These are phyloP conservation scores for Albula glossodonta DNA, from an alignment of 2,113 vertebrate genomes.

Conservation along the genomic window DNA sequence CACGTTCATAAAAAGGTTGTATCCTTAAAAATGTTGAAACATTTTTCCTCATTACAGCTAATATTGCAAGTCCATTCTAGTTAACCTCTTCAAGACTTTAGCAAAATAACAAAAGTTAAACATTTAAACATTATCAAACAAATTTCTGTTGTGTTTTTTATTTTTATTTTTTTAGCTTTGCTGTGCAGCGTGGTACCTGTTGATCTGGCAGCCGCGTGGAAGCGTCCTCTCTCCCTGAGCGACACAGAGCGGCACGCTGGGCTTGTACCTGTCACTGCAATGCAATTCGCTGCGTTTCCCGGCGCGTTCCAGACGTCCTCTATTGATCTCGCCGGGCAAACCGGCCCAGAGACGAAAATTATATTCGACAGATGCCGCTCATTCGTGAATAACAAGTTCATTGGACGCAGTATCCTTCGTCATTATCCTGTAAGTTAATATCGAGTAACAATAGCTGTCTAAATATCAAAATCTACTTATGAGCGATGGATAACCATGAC, in stretches of 20 bases:
- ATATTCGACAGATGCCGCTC: slow-evolving; percentile 77
- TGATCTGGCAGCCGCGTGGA: slow-evolving; percentile 22
- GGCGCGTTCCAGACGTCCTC: slow-evolving; percentile 59
- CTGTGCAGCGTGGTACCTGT: slow-evolving; percentile 26
- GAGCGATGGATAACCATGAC: slow-evolving; percentile 46
- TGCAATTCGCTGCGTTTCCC: slow-evolving; percentile 36
- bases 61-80: background rate
- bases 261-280: slow-evolving; percentile 48
- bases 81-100: background rate
- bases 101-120: background rate
- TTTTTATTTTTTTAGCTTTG: background rate
- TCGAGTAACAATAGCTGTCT: slow-evolving; percentile 66
- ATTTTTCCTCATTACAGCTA: background rate
- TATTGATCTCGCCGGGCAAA: slow-evolving; percentile 72
- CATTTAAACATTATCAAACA: no score
- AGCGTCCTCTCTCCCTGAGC: slow-evolving; percentile 21
- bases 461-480: slow-evolving; percentile 70
- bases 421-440: slow-evolving; percentile 75
- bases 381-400: slow-evolving; percentile 80
- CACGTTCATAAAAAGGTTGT: background rate
- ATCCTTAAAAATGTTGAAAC: no score
- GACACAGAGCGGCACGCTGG: slow-evolving; percentile 27
- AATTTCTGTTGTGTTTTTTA: no score
- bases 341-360: slow-evolving; percentile 69
- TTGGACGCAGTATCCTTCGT: slow-evolving; percentile 60